Percentiles rank a stretch among this genome's conserved stretches.
These are phyloP conservation scores for Ivindomyrus marchei DNA, from an alignment of 2,113 vertebrate genomes.

Conservation along the genomic window DNA sequence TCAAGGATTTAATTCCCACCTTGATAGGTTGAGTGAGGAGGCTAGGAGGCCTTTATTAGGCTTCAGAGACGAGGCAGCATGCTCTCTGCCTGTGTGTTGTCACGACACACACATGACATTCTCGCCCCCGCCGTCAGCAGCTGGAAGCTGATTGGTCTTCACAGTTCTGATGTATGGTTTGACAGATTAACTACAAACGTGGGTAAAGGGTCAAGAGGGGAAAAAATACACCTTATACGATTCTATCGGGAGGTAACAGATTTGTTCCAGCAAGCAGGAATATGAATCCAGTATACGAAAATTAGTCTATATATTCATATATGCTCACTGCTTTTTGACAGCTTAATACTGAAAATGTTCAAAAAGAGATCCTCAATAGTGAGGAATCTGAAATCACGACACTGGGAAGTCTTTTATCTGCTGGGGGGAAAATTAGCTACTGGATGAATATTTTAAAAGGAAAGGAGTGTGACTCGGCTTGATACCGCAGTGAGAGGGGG, in stretches of 20 bases:
- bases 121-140: not conserved
- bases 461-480: not conserved
- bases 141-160: not conserved
- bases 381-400: not conserved
- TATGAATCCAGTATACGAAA: not conserved
- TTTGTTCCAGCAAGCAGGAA: not conserved
- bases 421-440: not conserved
- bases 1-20: not conserved
- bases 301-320: not conserved
- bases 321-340: not conserved
- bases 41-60: not conserved
- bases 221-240: not conserved
- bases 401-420: slow-evolving; percentile 1
- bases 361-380: not conserved
- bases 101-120: not conserved
- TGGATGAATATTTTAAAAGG: slow-evolving; percentile 8
- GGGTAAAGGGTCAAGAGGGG: not conserved
- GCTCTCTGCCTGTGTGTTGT: not conserved
- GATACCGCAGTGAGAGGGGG: not conserved
- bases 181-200: not conserved
- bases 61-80: not conserved
- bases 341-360: not conserved
- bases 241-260: not conserved
- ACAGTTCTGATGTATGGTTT: not conserved
- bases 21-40: not conserved